These are phyloP conservation scores for Reticulitermes lucifugus DNA, from an alignment of 2,888 invertebrate species.

Conservation along the genomic window DNA sequence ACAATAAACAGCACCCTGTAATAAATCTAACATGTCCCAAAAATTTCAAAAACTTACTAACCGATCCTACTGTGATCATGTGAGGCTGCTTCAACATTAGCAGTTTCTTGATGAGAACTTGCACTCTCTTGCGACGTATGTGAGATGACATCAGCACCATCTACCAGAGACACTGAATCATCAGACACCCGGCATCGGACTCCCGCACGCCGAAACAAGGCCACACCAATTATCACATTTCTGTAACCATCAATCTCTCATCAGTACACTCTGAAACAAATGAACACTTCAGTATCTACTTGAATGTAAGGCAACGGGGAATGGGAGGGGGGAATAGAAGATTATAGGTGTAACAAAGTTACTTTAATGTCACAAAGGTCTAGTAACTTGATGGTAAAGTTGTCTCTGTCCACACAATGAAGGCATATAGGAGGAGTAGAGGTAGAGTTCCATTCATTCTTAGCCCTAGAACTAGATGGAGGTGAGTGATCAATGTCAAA, in stretches of 20 bases:
- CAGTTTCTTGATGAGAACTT: constrained; percentile 54
- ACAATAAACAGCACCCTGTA: background rate
- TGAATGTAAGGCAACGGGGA: too few species aligned
- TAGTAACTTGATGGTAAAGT: too few species aligned
- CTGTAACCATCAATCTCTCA: constrained; percentile 53
- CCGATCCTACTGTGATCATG: constrained; percentile 9
- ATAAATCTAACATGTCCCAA: background rate
- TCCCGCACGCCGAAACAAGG: constrained; percentile 87
- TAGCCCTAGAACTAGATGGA: too few species aligned
- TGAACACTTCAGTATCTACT: too few species aligned
- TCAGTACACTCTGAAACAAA: too few species aligned
- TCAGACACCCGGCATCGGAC: constrained; percentile 62
- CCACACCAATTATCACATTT: constrained; percentile 91
- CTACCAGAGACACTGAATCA: constrained; percentile 55
- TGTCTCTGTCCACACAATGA: too few species aligned
- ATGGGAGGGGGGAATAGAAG: too few species aligned
- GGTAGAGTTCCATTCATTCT: too few species aligned
- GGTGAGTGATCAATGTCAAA: too few species aligned
- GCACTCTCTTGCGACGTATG: constrained; percentile 58
- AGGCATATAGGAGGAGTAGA: too few species aligned
- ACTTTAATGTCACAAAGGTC: background rate
- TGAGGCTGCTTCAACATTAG: background rate
- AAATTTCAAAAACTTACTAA: background rate
- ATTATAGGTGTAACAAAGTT: background rate
- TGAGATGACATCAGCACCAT: constrained; percentile 57